A percentile compares a stretch with the other conserved stretches of the same genome.
These are phyloP conservation scores for Aviceda subcristata DNA, from an alignment of 2,113 vertebrate genomes.

Conservation along the genomic window DNA sequence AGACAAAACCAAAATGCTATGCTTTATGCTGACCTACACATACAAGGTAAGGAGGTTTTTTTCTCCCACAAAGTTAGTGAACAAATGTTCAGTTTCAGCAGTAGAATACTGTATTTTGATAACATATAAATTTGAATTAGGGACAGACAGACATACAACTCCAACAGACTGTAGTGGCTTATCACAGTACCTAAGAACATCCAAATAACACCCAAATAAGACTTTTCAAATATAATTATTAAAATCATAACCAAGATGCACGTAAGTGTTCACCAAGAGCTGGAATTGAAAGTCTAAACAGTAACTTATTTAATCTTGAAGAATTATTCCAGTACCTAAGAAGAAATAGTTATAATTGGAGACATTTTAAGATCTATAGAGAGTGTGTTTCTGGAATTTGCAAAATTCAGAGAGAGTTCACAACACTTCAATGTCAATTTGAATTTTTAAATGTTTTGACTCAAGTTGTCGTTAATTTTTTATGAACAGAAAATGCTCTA, in stretches of 20 bases:
- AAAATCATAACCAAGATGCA: neutral
- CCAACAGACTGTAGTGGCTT: neutral
- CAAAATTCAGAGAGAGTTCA: neutral
- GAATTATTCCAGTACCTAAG: neutral
- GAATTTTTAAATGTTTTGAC: neutral
- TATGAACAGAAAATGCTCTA: neutral
- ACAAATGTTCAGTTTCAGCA: neutral
- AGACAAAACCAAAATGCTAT: neutral
- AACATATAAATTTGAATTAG: neutral
- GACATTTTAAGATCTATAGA: neutral
- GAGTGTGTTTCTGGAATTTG: neutral
- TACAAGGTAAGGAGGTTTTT: neutral
- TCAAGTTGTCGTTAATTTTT: neutral
- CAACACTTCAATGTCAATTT: neutral
- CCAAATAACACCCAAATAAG: neutral
- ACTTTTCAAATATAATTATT: neutral
- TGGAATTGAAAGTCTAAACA: neutral
- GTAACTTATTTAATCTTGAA: neutral
- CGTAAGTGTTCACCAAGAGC: neutral
- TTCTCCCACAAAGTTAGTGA: neutral
- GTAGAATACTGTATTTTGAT: neutral
- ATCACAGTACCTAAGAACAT: neutral
- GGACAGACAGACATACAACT: neutral
- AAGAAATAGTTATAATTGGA: neutral
- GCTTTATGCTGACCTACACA: neutral